These are phyloP conservation scores for Unio pictorum DNA, from an alignment of 2,888 invertebrate genomes.

Conservation along the genomic window DNA sequence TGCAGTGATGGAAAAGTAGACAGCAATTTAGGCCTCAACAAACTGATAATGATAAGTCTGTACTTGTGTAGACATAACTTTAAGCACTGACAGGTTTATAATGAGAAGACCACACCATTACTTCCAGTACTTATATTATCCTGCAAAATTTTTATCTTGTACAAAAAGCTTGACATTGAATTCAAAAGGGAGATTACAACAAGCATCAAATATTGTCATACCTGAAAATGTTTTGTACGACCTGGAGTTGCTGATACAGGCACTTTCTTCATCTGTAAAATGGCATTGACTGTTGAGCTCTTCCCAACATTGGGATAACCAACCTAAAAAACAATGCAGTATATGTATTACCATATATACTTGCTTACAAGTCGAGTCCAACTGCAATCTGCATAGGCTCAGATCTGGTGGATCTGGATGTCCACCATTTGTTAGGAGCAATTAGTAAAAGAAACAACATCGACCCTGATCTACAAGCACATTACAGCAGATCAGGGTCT, in stretches of 20 bases:
- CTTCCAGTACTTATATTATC: not conserved
- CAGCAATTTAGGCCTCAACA: too few species aligned
- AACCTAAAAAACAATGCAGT: slow-evolving; percentile 74
- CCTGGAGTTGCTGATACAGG: slow-evolving; percentile 99
- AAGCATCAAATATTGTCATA: slow-evolving; percentile 34
- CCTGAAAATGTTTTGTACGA: slow-evolving; percentile 95
- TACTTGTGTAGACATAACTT: too few species aligned
- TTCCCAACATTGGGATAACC: slow-evolving; percentile 99
- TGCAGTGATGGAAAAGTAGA: not conserved
- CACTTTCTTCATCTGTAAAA: slow-evolving; percentile 83
- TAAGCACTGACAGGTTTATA: too few species aligned
- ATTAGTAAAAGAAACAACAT: too few species aligned
- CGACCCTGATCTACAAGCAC: too few species aligned
- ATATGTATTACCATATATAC: not conserved
- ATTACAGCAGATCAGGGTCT: too few species aligned
- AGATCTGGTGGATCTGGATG: too few species aligned
- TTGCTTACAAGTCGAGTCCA: too few species aligned
- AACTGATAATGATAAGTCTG: too few species aligned
- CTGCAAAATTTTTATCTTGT: not conserved
- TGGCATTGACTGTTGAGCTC: slow-evolving; percentile 96
- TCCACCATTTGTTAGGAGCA: too few species aligned
- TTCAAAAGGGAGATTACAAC: not conserved
- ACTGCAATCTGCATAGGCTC: too few species aligned
- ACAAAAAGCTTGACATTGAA: not conserved
- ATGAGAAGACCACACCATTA: too few species aligned